phyloP scores from a whole-genome alignment of 2,113 vertebrate species.

The Chionodraco myersi region DNA sequence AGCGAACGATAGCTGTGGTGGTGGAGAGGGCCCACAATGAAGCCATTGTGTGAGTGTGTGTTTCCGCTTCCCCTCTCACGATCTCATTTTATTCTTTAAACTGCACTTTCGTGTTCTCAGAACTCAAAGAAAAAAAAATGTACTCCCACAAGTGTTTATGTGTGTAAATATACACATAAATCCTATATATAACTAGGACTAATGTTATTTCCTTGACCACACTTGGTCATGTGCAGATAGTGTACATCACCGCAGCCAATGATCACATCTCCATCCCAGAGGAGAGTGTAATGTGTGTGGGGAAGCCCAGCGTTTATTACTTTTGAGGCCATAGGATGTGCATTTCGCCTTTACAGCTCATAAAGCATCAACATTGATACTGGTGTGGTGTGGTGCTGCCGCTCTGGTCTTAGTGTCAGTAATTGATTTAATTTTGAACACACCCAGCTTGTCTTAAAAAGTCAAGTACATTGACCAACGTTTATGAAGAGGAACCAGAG shows the following conservation, averaged over 20 bases:
- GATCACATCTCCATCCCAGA: slow-evolving; percentile 72
- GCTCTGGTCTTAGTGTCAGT: slow-evolving; percentile 40
- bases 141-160: slow-evolving; percentile 35
- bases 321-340: slow-evolving; percentile 60
- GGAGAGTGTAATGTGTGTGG: slow-evolving; percentile 42
- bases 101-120: slow-evolving; percentile 59
- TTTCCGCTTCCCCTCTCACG: slow-evolving; percentile 56
- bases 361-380: slow-evolving; percentile 67
- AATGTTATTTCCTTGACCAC: slow-evolving; percentile 75
- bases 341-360: slow-evolving; percentile 55
- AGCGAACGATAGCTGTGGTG: slow-evolving; percentile 83
- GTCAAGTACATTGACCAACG: slow-evolving; percentile 9
- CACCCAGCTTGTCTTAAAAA: slow-evolving; percentile 17
- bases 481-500: not conserved
- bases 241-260: slow-evolving; percentile 73
- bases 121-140: slow-evolving; percentile 65
- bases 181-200: slow-evolving; percentile 56
- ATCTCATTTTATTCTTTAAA: slow-evolving; percentile 72
- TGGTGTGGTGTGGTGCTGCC: slow-evolving; percentile 73
- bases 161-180: slow-evolving; percentile 46
- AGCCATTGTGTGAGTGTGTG: slow-evolving; percentile 86
- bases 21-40: slow-evolving; percentile 86
- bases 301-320: slow-evolving; percentile 69
- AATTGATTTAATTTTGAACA: slow-evolving; percentile 55
- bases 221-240: slow-evolving; percentile 63